Evolutionary conservation across 2,888 invertebrate genomes (phyloP).

Genomic region (Aproaerema taeniolella): DNA sequence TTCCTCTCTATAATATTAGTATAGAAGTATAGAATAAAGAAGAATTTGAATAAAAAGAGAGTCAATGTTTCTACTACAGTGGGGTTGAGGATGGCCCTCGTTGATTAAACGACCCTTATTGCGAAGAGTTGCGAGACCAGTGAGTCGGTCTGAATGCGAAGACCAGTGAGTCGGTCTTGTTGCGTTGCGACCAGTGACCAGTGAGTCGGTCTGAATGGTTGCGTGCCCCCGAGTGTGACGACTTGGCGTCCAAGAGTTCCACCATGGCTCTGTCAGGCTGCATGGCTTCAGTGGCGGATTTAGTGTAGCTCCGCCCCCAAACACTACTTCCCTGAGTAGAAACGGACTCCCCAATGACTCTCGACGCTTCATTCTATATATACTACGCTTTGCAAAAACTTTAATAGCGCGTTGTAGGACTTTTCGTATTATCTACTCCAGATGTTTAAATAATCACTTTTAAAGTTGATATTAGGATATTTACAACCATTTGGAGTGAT

Average conservation of each 20-base stretch:
- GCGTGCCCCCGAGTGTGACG: constrained; percentile 7
- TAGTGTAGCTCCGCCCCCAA: constrained; percentile 26
- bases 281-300: constrained; percentile 28
- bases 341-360: constrained; percentile 15
- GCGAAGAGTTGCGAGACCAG: not conserved
- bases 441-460: too few species aligned
- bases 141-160: not conserved
- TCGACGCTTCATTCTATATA: not conserved
- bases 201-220: not conserved
- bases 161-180: not conserved
- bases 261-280: constrained; percentile 20
- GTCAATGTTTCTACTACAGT: constrained; percentile 19
- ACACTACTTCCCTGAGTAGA: constrained; percentile 18
- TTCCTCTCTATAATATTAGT: too few species aligned
- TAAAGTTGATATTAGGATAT: too few species aligned
- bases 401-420: constrained; percentile 15
- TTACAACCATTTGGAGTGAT: too few species aligned
- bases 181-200: not conserved
- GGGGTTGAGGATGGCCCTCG: constrained; percentile 16
- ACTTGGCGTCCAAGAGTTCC: constrained; percentile 3
- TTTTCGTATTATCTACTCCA: not conserved
- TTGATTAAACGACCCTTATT: not conserved
- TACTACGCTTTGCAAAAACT: not conserved
- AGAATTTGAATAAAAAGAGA: too few species aligned
- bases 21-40: too few species aligned